Base-by-base conservation (phyloP, 2,888 invertebrate genomes). In the Malthinus seriepunctatus region DNA sequence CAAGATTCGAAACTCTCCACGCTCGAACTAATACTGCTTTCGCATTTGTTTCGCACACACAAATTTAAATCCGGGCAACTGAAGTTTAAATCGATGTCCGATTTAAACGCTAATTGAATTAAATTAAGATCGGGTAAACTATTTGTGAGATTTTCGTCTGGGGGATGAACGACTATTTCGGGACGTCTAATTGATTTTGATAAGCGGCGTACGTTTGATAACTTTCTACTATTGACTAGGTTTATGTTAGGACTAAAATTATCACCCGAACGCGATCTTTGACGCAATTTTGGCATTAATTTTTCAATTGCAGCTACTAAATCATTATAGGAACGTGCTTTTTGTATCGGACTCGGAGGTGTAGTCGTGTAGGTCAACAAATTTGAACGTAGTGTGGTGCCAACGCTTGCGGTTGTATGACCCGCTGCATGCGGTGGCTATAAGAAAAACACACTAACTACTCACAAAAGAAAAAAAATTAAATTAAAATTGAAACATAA, bases 51-150 rank as follows among this genome's bases (percentile, higher is more conserved):
- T 23, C 31, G 10, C 32, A 33, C 31, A 8, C 11, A 23, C 8
- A 49, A 35, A n/a, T 67, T 70, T 35, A 76, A 63, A 63, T 76
- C 74, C 0, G 76, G 76, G 65, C 75, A 75, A 14, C 75, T 75
- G 14, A 66, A 69, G 47, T 73, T 76, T 54, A 69, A 67, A 46
- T 70, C 70, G 3, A 44, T 32, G 3, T 15, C 37, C 23, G 46
- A 32, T 23, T 39, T 39, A 8, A 37, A 10, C 2, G 11, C 7
- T 3, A 38, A 35, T 11, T 34, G 11, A 60, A 46, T 10, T 4
- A 60, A 63, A 48, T 69, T 63, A 39, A 79, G 75, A 61, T 79
- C 73, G 0, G 79, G 78, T 64, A 79, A 67, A 62, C 78, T 78
- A 45, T 64, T 71, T 0, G 78, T 76, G n/a, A 75, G 51, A 23